Base-by-base conservation (phyloP, 2,888 invertebrate genomes). In the Allolobophora icterica region DNA sequence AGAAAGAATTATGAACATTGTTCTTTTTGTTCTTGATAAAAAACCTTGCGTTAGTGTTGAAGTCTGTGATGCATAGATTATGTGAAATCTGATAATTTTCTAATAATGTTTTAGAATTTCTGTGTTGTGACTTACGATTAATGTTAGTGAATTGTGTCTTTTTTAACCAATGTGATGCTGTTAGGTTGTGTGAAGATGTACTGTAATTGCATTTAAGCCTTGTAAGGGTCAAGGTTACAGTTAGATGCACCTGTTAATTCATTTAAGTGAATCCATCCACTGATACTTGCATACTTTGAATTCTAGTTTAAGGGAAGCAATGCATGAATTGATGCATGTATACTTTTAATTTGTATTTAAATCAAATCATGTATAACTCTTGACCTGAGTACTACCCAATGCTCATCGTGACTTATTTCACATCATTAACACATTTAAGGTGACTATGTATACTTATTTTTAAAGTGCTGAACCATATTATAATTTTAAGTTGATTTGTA, bases 1-100 rank as follows among this genome's bases (percentile, higher is more conserved):
- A 15, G 94, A 95, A 92, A 93, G 94, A 91, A 40, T 94, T 8
- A 90, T 93, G 90, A 95, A 95, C 91, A 91, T 94, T 90, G n/a
- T 94, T 0, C 92, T 94, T 91, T 95, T 95, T 92, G 84, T 95
- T 58, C 90, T 93, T 24, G 93, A 94, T 30, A 94, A 93, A 90
- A 90, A 92, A 71, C 92, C 93, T 0, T 94, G 93, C 93, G 93
- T 87, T 38, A 15, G 15, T 89, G 42, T 17, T 40, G n/a, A 34
- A 17, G 33, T 42, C 89, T 89, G 89, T 42, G 33, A 34, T 4
- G 89, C 89, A 42, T 89, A 71, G 71, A n/a, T 71, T n/a, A n/a
- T 0, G 71, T n/a, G n/a, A n/a, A n/a, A 71, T 71, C 71, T 11
- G 30, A 71, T 71, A 8, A 11, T 71, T 71, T 71, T 71, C 71